phyloP scores from a whole-genome alignment of 1,140 invertebrate species.

The Pteromalus puparum region DNA sequence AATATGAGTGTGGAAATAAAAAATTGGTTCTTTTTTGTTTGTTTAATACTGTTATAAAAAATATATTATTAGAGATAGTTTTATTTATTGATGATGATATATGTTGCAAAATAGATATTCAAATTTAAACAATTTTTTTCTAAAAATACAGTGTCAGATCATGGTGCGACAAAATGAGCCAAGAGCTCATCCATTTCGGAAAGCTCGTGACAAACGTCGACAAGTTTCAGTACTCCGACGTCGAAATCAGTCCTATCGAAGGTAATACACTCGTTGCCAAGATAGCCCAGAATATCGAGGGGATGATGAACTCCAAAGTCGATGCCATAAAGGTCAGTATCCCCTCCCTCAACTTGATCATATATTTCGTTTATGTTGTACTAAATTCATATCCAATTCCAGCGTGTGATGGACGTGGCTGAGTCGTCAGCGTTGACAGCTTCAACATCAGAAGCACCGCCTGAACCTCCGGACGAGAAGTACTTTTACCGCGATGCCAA shows the following conservation, averaged over 20 bases:
- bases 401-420: slow-evolving; percentile 88
- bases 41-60: too few species aligned
- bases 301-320: slow-evolving; percentile 90
- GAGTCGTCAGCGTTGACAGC: slow-evolving; percentile 82
- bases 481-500: slow-evolving; percentile 86
- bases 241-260: slow-evolving; percentile 81
- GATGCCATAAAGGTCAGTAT: slow-evolving; percentile 84
- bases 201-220: slow-evolving; percentile 84
- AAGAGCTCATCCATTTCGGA: slow-evolving; percentile 82
- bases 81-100: too few species aligned
- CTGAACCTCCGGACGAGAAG: slow-evolving; percentile 68
- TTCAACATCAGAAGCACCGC: slow-evolving; percentile 5
- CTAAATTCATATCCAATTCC: slow-evolving; percentile 18
- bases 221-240: slow-evolving; percentile 84
- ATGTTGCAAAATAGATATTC: too few species aligned
- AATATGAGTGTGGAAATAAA: too few species aligned
- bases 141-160: slow-evolving; percentile 77
- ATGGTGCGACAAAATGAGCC: slow-evolving; percentile 84
- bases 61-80: too few species aligned
- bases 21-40: too few species aligned
- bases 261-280: slow-evolving; percentile 83
- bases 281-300: slow-evolving; percentile 86
- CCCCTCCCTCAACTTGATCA: too few species aligned
- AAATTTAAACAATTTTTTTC: too few species aligned
- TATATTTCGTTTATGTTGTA: neutral